Conservation (phyloP, 2,797 vertebrate genomes). For the Siniperca scherzeri region DNA sequence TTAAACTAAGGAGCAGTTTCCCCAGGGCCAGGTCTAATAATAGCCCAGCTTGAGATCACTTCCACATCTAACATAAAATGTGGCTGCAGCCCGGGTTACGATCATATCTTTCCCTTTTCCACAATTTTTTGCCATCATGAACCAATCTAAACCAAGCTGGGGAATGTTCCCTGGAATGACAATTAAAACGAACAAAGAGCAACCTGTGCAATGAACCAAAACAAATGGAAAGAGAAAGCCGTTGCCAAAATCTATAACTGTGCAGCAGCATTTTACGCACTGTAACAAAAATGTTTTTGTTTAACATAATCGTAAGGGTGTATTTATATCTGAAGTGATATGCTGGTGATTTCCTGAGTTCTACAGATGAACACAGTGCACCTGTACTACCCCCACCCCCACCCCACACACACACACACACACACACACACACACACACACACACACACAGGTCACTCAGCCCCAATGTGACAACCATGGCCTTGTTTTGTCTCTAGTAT, state of each 20-base stretch:
- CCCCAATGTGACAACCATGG: constrained; percentile 48
- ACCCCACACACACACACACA: too few species aligned
- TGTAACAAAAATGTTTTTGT: constrained; percentile 25
- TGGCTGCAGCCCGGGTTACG: constrained; percentile 51
- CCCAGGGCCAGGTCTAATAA: constrained; percentile 58
- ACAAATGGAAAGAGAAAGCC: constrained; percentile 71
- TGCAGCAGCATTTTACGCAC: constrained; percentile 58
- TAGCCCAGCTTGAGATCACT: constrained; percentile 72
- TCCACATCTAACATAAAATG: constrained; percentile 75
- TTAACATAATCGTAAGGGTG: constrained; percentile 2
- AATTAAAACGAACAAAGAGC: constrained; percentile 83
- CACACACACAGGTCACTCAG: constrained; percentile 37
- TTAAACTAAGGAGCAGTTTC: constrained; percentile 37
- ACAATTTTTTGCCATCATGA: constrained; percentile 75
- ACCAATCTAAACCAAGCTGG: constrained; percentile 76
- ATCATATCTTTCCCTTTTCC: constrained; percentile 72
- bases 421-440: too few species aligned
- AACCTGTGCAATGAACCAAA: constrained; percentile 78
- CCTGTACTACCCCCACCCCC: constrained; percentile 35
- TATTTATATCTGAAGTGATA: constrained; percentile 21
- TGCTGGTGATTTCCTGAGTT: constrained; percentile 21
- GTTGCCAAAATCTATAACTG: constrained; percentile 75
- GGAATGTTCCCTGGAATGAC: constrained; percentile 81
- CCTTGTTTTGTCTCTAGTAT: constrained; percentile 56
- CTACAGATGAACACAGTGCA: constrained; percentile 22